Conservation (phyloP, 2,888 invertebrate species). For the Lasioglossum marginatum region DNA sequence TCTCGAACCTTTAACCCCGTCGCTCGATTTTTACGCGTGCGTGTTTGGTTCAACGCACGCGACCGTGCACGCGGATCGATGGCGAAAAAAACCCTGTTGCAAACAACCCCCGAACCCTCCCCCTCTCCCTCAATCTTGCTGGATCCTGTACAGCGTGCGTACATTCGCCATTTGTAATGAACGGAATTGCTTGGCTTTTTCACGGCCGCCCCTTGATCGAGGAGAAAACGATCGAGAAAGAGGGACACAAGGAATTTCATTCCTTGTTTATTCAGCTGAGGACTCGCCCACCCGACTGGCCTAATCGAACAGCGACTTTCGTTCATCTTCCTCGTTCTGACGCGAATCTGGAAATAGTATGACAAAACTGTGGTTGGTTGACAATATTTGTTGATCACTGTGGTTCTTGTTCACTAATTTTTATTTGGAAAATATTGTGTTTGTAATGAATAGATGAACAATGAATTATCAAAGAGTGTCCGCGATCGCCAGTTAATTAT, state of each 20-base stretch:
- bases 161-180: slow-evolving; percentile 73
- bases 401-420: too few relatives aligned
- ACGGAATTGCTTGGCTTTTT: slow-evolving; percentile 65
- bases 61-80: slow-evolving; percentile 61
- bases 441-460: too few relatives aligned
- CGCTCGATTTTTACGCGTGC: slow-evolving; percentile 60
- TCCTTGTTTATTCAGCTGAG: slow-evolving; percentile 48
- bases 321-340: background rate
- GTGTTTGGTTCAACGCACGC: slow-evolving; percentile 61
- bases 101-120: slow-evolving; percentile 22
- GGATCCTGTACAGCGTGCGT: background rate
- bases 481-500: background rate
- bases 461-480: background rate
- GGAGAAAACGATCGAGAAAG: slow-evolving; percentile 42
- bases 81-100: slow-evolving; percentile 54
- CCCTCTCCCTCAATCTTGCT: background rate
- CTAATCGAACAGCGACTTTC: background rate
- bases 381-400: too few relatives aligned
- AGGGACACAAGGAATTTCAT: slow-evolving; percentile 38
- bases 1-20: slow-evolving; percentile 24
- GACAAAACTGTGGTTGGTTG: too few relatives aligned
- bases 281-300: background rate
- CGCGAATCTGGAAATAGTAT: background rate
- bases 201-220: slow-evolving; percentile 40
- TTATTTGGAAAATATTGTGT: too few relatives aligned